Base-by-base conservation (phyloP, 2,888 invertebrate genomes). In the Campoplex nolae region DNA sequence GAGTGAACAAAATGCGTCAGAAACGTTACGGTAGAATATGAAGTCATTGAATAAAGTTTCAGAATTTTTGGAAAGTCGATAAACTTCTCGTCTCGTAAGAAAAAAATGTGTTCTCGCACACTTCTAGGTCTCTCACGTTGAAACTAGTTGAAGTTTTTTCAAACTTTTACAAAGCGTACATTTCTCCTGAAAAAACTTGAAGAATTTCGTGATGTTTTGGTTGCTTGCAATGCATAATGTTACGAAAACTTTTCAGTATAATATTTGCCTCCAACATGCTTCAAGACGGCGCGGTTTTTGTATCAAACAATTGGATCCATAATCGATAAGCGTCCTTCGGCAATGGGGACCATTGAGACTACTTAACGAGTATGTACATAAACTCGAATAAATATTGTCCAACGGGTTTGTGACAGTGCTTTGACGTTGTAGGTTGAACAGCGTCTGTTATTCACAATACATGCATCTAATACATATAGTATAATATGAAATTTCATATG, bases 241-340 rank as follows among this genome's bases (percentile, higher is more conserved):
- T 32, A 42, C 16, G 18, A 75, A 38, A 3, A 62, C 32, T 45
- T 16, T 32, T 45, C 38, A 38, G 62, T 23, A 45, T 58, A 51
- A 35, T 48, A 56, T 74, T 74, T 38, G 73, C 35, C 23, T 65
- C 28, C 45, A 42, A 67, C 56, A 18, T 62, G 32, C 28, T 62
- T 32, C 16, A 62, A 62, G 8, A 62, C 18, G 13, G 4, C 6
- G 23, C 62, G 45, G 73, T 62, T 32, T n/a, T 51, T 23, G 76
- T 67, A 18, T 18, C 56, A 58, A 73, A 83, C 71, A 48, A 56
- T 65, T 42, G 35, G 68, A 74, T 67, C 58, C 71, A n/a, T 56
- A 73, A 89, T 89, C 86, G 88, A 89, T 89, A 83, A 89, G 88
- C 88, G 38, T 54, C 16, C 62, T 62, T 70, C 16, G 74, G 75